Percentiles rank a stretch among this genome's conserved stretches.
Conservation (phyloP, 1,140 invertebrate species). For the Drosophila lacteicornis region DNA sequence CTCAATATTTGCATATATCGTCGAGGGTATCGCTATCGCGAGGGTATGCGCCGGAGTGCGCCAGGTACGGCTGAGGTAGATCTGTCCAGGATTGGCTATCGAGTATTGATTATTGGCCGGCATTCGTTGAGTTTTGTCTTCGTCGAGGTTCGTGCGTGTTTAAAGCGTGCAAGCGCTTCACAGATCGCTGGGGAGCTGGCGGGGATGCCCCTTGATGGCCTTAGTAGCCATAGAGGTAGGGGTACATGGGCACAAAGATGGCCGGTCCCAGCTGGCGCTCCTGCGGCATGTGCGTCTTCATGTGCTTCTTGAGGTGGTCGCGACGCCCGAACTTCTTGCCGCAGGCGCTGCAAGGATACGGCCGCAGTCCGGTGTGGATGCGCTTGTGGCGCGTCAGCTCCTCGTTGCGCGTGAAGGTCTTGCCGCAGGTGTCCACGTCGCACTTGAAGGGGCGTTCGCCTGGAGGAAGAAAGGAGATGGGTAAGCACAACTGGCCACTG, state of each 20-base stretch:
- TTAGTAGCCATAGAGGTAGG: slow-evolving; percentile 83
- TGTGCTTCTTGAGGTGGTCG: slow-evolving; percentile 94
- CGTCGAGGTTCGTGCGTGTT: slow-evolving; percentile 39
- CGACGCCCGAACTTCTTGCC: slow-evolving; percentile 95
- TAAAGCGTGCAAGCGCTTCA: slow-evolving; percentile 81
- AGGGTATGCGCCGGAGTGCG: slow-evolving; percentile 59
- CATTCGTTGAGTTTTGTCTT: slow-evolving; percentile 36
- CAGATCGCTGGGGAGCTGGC: slow-evolving; percentile 48
- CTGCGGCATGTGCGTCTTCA: slow-evolving; percentile 84
- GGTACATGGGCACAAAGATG: slow-evolving; percentile 84
- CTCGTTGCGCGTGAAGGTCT: slow-evolving; percentile 96
- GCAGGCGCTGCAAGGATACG: slow-evolving; percentile 92
- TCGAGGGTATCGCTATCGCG: slow-evolving; percentile 42
- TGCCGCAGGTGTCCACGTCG: slow-evolving; percentile 92
- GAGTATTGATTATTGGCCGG: slow-evolving; percentile 47
- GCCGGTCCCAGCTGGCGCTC: slow-evolving; percentile 77
- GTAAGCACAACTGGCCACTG: slow-evolving; percentile 22
- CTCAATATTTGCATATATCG: slow-evolving; percentile 77
- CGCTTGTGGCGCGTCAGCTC: slow-evolving; percentile 95
- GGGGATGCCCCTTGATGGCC: not conserved
- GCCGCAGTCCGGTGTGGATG: slow-evolving; percentile 94
- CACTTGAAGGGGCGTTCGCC: slow-evolving; percentile 95
- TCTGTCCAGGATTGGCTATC: slow-evolving; percentile 41
- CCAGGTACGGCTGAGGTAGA: slow-evolving; percentile 79
- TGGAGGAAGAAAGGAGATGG: slow-evolving; percentile 71